These are phyloP conservation scores for Phaenicophaeus curvirostris DNA, from an alignment of 2,797 vertebrate genomes.

Conservation along the genomic window DNA sequence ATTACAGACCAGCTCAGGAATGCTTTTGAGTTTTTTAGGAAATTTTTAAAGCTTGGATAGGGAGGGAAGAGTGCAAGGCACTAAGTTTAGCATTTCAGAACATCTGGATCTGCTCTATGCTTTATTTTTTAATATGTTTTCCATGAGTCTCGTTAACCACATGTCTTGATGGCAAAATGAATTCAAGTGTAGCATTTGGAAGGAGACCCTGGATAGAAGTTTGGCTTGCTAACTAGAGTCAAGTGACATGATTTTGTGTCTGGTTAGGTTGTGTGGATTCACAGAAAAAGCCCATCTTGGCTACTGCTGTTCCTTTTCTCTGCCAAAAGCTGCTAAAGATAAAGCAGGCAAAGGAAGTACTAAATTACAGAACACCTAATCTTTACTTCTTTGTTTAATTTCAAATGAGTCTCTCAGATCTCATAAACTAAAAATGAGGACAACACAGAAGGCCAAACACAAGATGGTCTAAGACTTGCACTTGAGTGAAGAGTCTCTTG, in stretches of 20 bases:
- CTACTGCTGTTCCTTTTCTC: slow-evolving; percentile 3
- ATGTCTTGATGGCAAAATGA: slow-evolving; percentile 50
- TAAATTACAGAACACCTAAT: slow-evolving; percentile 64
- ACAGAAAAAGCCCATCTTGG: slow-evolving; percentile 40
- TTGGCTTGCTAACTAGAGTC: background rate
- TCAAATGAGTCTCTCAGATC: slow-evolving; percentile 50
- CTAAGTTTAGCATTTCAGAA: slow-evolving; percentile 48
- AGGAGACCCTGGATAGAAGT: background rate
- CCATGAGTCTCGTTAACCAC: slow-evolving; percentile 37
- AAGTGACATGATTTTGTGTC: slow-evolving; percentile 25
- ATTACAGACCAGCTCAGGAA: slow-evolving; percentile 65
- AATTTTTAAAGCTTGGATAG: slow-evolving; percentile 34
- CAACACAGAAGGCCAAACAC: background rate
- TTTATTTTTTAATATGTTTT: slow-evolving; percentile 68
- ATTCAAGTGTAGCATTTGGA: slow-evolving; percentile 31
- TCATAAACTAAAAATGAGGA: background rate
- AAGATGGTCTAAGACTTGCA: background rate
- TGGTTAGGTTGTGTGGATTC: slow-evolving; percentile 12
- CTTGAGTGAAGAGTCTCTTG: background rate
- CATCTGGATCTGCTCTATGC: slow-evolving; percentile 53
- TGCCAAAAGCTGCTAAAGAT: slow-evolving; percentile 48
- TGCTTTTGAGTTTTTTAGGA: slow-evolving; percentile 61
- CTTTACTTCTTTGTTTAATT: slow-evolving; percentile 57
- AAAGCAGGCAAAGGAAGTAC: slow-evolving; percentile 62
- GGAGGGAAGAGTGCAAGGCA: slow-evolving; percentile 33